Evolutionary conservation across 2,113 vertebrate genomes (phyloP).

Genomic region (Orycteropus afer): DNA sequence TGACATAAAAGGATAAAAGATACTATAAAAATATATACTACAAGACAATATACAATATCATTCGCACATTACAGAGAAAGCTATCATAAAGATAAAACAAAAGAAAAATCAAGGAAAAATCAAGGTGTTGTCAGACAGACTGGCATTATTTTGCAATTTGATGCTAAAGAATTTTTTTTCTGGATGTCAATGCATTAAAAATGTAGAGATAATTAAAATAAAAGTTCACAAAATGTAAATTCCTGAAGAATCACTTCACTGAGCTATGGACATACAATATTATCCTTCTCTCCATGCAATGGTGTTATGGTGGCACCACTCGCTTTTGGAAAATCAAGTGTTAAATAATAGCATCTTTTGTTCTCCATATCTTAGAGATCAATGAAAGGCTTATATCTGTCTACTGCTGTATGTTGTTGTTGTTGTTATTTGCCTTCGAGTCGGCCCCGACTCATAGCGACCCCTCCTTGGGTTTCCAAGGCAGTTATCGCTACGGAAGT

Average conservation of each 20-base stretch:
- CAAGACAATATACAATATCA: neutral
- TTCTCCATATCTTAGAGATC: too few species aligned
- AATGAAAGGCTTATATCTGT: neutral
- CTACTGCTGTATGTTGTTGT: too few species aligned
- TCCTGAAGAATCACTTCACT: neutral
- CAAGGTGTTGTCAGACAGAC: neutral
- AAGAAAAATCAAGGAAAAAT: too few species aligned
- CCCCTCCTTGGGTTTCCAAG: too few species aligned
- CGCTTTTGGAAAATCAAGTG: neutral
- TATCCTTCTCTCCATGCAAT: neutral
- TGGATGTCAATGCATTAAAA: neutral
- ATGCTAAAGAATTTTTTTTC: neutral
- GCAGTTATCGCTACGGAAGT: too few species aligned
- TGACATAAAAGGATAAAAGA: neutral
- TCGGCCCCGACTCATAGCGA: too few species aligned
- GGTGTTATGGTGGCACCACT: neutral
- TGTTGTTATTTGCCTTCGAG: too few species aligned
- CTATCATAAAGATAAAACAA: neutral
- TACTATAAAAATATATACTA: neutral
- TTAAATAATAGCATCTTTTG: neutral
- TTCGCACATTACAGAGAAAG: neutral
- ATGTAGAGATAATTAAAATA: neutral
- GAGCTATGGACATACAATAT: neutral
- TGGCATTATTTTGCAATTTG: neutral
- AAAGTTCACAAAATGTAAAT: neutral